Evolutionary conservation across 2,797 vertebrate genomes (phyloP).

Genomic region (Hipposideros larvatus): DNA sequence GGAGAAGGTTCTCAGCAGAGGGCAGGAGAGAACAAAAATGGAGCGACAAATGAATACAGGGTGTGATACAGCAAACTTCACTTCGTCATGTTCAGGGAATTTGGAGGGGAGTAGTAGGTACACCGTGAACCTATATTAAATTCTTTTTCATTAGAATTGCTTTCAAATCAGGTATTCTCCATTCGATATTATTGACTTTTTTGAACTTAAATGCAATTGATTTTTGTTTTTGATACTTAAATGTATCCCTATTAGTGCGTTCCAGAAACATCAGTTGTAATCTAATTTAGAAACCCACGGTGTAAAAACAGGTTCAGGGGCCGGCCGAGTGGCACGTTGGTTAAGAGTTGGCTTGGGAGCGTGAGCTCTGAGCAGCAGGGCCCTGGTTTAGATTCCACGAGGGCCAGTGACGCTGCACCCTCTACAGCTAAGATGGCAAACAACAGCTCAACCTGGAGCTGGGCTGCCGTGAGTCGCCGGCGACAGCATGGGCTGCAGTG

Average conservation of each 20-base stretch:
- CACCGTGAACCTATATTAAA: background rate
- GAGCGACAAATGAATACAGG: background rate
- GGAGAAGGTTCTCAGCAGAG: background rate
- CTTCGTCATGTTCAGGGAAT: background rate
- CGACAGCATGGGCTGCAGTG: too few species aligned
- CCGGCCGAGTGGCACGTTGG: too few species aligned
- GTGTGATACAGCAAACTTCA: background rate
- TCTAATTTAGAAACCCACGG: background rate
- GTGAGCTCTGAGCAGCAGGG: too few species aligned
- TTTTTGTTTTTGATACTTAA: slow-evolving; percentile 48
- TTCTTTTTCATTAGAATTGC: slow-evolving; percentile 41
- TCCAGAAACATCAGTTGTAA: background rate
- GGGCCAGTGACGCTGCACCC: too few species aligned
- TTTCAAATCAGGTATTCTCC: background rate
- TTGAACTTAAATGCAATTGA: slow-evolving; percentile 11
- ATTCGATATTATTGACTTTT: background rate
- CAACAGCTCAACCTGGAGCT: too few species aligned
- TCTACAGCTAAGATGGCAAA: too few species aligned
- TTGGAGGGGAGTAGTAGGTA: background rate
- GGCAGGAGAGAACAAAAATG: background rate
- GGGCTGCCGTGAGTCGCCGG: too few species aligned
- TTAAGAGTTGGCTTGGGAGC: too few species aligned
- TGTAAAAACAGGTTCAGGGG: background rate
- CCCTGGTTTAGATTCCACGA: too few species aligned
- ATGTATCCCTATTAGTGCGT: background rate